Conservation (phyloP, 2,797 vertebrate species). For the Catostomus latipinnis region DNA sequence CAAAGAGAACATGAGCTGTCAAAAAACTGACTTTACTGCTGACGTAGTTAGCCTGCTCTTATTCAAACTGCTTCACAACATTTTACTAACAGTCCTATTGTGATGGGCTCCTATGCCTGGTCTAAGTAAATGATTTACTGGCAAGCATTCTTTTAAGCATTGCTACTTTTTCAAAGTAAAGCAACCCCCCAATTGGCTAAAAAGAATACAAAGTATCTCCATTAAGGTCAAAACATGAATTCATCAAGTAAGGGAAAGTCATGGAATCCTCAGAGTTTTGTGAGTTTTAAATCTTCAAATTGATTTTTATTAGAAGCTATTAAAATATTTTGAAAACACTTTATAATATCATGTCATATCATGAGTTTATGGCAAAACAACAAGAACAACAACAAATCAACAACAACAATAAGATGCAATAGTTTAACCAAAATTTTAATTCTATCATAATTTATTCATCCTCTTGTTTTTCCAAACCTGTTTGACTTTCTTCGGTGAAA, state of each 20-base stretch:
- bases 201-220: constrained; percentile 27
- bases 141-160: constrained; percentile 36
- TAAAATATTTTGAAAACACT: background rate
- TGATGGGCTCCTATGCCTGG: background rate
- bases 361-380: background rate
- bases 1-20: constrained; percentile 25
- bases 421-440: too few species aligned
- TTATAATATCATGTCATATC: background rate
- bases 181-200: constrained; percentile 10
- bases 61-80: background rate
- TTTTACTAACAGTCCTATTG: background rate
- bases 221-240: constrained; percentile 57
- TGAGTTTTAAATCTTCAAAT: background rate
- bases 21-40: constrained; percentile 34
- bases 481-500: too few species aligned
- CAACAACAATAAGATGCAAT: too few species aligned
- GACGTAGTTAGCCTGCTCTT: background rate
- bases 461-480: too few species aligned
- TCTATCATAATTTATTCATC: too few species aligned
- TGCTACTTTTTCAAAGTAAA: constrained; percentile 46
- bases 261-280: background rate
- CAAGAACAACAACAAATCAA: too few species aligned
- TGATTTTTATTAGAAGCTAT: background rate
- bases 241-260: constrained; percentile 13
- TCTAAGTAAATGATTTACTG: constrained; percentile 43